Evolutionary conservation across 2,113 vertebrate species (phyloP).

Genomic region (Rallus limicola): DNA sequence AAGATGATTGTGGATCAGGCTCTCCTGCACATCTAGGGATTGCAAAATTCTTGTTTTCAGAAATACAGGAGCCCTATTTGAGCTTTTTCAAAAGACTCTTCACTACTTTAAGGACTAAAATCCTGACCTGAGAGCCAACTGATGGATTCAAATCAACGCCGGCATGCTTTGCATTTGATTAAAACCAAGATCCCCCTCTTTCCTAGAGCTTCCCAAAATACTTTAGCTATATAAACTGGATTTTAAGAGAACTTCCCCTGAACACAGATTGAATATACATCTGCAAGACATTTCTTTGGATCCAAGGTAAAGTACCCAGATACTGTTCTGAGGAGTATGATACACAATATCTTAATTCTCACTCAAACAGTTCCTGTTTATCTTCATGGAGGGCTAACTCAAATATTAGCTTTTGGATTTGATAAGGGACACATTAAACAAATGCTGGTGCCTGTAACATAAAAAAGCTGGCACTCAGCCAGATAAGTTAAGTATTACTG

Average conservation of each 20-base stretch:
- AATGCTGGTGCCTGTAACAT: not conserved
- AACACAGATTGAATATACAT: not conserved
- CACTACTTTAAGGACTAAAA: not conserved
- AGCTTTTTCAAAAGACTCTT: not conserved
- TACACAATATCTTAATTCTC: conserved; percentile 32
- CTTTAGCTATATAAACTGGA: not conserved
- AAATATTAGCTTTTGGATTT: conserved; percentile 51
- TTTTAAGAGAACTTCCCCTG: not conserved
- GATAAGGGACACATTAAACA: conserved; percentile 44
- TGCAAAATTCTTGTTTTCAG: not conserved
- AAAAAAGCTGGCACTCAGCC: conserved; percentile 9
- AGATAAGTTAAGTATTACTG: not conserved
- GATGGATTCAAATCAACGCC: not conserved
- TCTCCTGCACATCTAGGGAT: not conserved
- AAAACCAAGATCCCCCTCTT: not conserved
- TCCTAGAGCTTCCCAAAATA: not conserved
- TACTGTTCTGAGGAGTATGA: not conserved
- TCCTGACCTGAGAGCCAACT: not conserved
- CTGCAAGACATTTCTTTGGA: not conserved
- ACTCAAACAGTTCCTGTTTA: conserved; percentile 27
- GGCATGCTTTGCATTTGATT: not conserved
- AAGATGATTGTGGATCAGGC: rapidly evolving
- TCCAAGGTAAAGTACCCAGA: not conserved
- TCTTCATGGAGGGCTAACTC: conserved; percentile 12
- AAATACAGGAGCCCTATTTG: not conserved